Evolutionary conservation across 2,113 vertebrate species (phyloP).

Genomic region (Callithrix jacchus): DNA sequence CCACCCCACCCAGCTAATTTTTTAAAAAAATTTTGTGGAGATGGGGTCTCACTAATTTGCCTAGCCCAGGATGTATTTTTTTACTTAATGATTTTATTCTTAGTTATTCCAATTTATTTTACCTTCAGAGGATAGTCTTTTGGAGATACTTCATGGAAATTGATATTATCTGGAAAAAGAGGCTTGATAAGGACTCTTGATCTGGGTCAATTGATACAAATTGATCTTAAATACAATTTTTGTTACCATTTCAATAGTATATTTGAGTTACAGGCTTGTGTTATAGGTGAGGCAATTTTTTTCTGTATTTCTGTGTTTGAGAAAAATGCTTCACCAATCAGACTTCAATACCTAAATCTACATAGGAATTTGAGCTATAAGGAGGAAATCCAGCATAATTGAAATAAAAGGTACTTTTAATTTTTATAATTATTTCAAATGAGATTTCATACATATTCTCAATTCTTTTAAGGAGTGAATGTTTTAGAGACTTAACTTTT

Average conservation of each 20-base stretch:
- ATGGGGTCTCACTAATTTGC: no score
- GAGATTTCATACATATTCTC: neutral
- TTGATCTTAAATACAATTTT: neutral
- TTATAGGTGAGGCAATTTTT: neutral
- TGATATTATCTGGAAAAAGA: neutral
- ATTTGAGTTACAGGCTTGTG: neutral
- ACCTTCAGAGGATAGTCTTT: neutral
- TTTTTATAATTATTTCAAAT: neutral
- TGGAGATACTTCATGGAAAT: neutral
- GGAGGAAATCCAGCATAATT: neutral
- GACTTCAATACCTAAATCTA: neutral
- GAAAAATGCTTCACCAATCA: neutral
- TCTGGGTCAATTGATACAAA: neutral
- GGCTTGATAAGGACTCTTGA: neutral
- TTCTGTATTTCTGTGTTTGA: neutral
- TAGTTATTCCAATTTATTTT: neutral
- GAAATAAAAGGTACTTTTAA: neutral
- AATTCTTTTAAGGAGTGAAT: neutral
- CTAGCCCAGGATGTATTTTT: neutral
- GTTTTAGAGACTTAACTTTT: neutral
- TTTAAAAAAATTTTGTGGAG: no score
- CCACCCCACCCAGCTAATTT: no score
- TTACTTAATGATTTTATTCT: slow-evolving; percentile 21
- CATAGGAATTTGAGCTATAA: neutral
- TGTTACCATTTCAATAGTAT: neutral